phyloP scores from a whole-genome alignment of 1,140 invertebrate species.

The Drosophila lacteicornis region DNA sequence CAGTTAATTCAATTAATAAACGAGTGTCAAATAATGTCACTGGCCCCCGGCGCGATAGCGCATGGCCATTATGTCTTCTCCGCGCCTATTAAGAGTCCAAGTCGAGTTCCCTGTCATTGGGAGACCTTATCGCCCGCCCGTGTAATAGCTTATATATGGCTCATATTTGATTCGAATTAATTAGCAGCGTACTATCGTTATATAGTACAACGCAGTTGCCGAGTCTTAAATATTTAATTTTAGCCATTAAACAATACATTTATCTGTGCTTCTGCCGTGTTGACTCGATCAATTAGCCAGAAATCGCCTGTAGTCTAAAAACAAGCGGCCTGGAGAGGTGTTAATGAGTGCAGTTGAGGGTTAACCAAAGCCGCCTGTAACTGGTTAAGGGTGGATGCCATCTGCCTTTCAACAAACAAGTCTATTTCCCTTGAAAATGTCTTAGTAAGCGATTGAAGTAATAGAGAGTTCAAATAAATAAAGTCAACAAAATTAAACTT shows the following conservation, averaged over 20 bases:
- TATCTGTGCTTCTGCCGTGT: slow-evolving; percentile 55
- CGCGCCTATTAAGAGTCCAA: slow-evolving; percentile 3
- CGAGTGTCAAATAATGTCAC: slow-evolving; percentile 68
- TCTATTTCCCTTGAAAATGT: slow-evolving; percentile 8
- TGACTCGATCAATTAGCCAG: slow-evolving; percentile 62
- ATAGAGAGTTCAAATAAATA: slow-evolving; percentile 7
- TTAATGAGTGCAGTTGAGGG: slow-evolving; percentile 58
- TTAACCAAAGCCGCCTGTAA: slow-evolving; percentile 52
- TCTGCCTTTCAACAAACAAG: slow-evolving; percentile 6
- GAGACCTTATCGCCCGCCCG: slow-evolving; percentile 7
- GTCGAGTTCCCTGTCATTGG: slow-evolving; percentile 10
- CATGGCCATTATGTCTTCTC: slow-evolving; percentile 41
- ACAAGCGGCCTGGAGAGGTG: slow-evolving; percentile 49
- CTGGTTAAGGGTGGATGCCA: slow-evolving; percentile 43
- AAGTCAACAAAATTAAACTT: neutral
- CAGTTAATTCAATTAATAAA: slow-evolving; percentile 79
- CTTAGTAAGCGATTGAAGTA: neutral
- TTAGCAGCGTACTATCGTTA: slow-evolving; percentile 48
- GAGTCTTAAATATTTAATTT: slow-evolving; percentile 58
- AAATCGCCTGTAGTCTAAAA: slow-evolving; percentile 39
- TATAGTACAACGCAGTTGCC: slow-evolving; percentile 39
- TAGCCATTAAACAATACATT: slow-evolving; percentile 69
- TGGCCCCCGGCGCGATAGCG: slow-evolving; percentile 28
- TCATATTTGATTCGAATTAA: slow-evolving; percentile 43
- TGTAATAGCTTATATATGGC: slow-evolving; percentile 22